phyloP scores from a whole-genome alignment of 1,140 invertebrate genomes.

The Heterodera schachtii region DNA sequence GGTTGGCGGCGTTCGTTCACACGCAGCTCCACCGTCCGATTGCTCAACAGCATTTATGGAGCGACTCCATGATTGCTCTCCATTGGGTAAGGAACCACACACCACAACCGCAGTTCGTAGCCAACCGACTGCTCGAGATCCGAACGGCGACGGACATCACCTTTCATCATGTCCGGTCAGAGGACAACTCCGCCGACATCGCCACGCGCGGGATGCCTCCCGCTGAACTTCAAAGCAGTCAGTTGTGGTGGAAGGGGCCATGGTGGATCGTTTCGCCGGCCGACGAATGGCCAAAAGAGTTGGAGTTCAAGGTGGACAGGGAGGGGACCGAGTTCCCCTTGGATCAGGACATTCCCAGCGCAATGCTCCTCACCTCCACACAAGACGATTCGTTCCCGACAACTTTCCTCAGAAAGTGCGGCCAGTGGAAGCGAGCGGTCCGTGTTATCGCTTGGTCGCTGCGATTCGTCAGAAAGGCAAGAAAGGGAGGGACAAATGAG shows the following conservation, averaged over 20 bases:
- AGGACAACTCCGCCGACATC: slow-evolving; percentile 40
- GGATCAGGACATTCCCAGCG: background rate
- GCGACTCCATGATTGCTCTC: slow-evolving; percentile 36
- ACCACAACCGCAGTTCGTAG: slow-evolving; percentile 5
- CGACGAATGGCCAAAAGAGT: background rate
- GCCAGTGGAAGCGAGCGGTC: background rate
- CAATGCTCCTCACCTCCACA: too few species aligned
- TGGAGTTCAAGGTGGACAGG: background rate
- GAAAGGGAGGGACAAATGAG: background rate
- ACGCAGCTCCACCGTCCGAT: slow-evolving; percentile 17
- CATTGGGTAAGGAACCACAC: slow-evolving; percentile 15
- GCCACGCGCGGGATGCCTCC: slow-evolving; percentile 25
- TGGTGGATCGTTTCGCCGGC: background rate
- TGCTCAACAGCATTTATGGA: slow-evolving; percentile 21
- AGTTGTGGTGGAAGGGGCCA: slow-evolving; percentile 37
- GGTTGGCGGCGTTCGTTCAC: background rate
- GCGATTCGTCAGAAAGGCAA: background rate
- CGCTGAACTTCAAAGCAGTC: background rate
- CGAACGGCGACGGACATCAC: background rate
- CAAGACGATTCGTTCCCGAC: too few species aligned
- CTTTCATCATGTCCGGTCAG: slow-evolving; percentile 34
- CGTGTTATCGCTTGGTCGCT: background rate
- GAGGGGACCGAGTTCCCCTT: background rate
- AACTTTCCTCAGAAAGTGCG: background rate
- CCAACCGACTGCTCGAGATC: slow-evolving; percentile 37